phyloP scores from a whole-genome alignment of 2,113 vertebrate species.

The Tonatia bakeri region DNA sequence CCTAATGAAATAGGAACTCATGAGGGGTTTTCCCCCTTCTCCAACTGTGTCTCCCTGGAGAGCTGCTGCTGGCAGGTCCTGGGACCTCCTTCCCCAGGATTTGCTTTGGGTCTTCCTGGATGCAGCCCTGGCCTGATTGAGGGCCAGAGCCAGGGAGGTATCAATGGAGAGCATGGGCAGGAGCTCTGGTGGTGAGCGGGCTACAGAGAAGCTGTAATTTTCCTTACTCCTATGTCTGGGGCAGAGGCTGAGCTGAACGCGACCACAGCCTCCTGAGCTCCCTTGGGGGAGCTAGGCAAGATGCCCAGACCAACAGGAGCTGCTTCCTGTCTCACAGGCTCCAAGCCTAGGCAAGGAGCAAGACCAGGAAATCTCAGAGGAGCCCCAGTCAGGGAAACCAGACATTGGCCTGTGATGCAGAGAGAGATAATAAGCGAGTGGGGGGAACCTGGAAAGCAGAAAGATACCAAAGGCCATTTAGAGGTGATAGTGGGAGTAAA shows the following conservation, averaged over 20 bases:
- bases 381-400: background rate
- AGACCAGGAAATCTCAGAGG: background rate
- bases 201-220: slow-evolving; percentile 45
- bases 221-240: slow-evolving; percentile 28
- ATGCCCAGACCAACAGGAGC: slow-evolving; percentile 34
- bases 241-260: background rate
- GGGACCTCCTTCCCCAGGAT: background rate
- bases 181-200: background rate
- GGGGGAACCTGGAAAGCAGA: slow-evolving; percentile 48
- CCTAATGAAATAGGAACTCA: background rate
- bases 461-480: slow-evolving; percentile 50
- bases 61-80: background rate
- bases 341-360: background rate
- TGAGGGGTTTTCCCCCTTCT: background rate
- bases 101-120: background rate
- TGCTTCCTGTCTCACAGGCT: slow-evolving; percentile 10
- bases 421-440: background rate
- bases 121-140: background rate
- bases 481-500: slow-evolving; percentile 55
- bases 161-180: background rate
- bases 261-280: background rate
- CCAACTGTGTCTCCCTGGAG: background rate
- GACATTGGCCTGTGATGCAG: background rate
- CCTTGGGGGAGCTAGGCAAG: slow-evolving; percentile 36
- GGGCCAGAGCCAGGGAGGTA: background rate